These are phyloP conservation scores for Hipposideros larvatus DNA, from an alignment of 2,797 vertebrate genomes.

Conservation along the genomic window DNA sequence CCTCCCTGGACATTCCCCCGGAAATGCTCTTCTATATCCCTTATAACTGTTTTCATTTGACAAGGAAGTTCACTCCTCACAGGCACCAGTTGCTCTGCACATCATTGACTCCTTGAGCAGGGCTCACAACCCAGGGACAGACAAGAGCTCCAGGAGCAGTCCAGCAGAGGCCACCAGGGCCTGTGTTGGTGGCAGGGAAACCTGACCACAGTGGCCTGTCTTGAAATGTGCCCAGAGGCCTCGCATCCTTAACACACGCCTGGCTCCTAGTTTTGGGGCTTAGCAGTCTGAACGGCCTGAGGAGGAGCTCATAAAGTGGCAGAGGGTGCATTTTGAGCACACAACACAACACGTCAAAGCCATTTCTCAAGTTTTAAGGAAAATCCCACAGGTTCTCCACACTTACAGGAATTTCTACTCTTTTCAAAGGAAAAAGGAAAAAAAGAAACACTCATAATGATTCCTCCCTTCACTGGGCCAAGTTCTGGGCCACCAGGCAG, in stretches of 20 bases:
- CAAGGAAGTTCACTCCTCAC: not conserved
- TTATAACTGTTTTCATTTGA: not conserved
- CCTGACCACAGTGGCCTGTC: not conserved
- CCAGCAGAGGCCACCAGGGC: not conserved
- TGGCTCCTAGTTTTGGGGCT: not conserved
- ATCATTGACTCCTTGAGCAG: not conserved
- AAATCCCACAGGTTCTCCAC: constrained; percentile 26
- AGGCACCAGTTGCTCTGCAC: not conserved
- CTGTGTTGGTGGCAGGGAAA: not conserved
- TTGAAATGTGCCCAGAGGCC: not conserved
- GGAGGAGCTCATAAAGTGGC: not conserved
- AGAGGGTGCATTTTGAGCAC: not conserved
- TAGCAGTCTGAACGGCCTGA: not conserved
- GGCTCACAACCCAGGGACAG: not conserved
- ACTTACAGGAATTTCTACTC: not conserved
- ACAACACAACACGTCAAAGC: not conserved
- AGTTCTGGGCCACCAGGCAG: constrained; percentile 33
- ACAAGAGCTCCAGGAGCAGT: not conserved
- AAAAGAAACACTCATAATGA: not conserved
- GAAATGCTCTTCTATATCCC: not conserved
- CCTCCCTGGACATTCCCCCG: not conserved
- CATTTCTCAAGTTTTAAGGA: constrained; percentile 19
- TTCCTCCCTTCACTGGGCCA: not conserved
- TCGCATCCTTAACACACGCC: not conserved
- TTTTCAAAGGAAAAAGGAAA: constrained; percentile 43